Evolutionary conservation across 2,888 invertebrate genomes (phyloP).

Genomic region (Drosophila siamana): DNA sequence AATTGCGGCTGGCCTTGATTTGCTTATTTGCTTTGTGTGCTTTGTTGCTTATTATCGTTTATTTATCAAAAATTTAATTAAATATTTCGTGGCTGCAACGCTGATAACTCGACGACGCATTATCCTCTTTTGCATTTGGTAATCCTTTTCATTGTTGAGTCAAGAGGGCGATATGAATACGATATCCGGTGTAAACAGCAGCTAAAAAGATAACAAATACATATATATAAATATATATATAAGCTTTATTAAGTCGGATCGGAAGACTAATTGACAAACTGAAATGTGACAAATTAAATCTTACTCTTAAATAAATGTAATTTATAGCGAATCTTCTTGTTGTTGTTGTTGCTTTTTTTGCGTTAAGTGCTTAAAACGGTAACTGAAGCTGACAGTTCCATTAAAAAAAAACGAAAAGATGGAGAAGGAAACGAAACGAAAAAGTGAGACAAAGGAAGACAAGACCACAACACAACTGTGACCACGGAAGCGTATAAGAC

Average conservation of each 20-base stretch:
- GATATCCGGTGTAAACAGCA: slow-evolving; percentile 57
- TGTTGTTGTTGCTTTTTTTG: too few relatives aligned
- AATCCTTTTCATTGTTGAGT: slow-evolving; percentile 14
- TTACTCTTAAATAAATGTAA: neutral
- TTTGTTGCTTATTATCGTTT: slow-evolving; percentile 52
- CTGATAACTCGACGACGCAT: slow-evolving; percentile 30
- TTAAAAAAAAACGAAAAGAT: neutral
- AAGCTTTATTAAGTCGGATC: too few relatives aligned
- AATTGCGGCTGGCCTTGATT: slow-evolving; percentile 48
- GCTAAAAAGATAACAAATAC: slow-evolving; percentile 57
- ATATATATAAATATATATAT: neutral
- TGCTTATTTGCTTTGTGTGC: slow-evolving; percentile 12
- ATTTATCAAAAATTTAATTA: slow-evolving; percentile 43
- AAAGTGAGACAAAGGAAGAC: neutral
- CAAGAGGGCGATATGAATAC: slow-evolving; percentile 63
- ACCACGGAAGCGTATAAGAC: neutral
- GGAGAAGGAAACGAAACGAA: neutral
- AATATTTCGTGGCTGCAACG: slow-evolving; percentile 33
- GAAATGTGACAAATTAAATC: neutral
- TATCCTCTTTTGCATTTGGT: slow-evolving; percentile 33
- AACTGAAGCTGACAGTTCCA: slow-evolving; percentile 6
- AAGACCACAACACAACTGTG: slow-evolving; percentile 2
- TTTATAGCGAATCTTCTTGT: neutral
- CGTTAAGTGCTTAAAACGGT: neutral
- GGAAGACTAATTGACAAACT: neutral